Conservation (phyloP, 92 coral and sea anemone genomes). For the Galaxea fascicularis region DNA sequence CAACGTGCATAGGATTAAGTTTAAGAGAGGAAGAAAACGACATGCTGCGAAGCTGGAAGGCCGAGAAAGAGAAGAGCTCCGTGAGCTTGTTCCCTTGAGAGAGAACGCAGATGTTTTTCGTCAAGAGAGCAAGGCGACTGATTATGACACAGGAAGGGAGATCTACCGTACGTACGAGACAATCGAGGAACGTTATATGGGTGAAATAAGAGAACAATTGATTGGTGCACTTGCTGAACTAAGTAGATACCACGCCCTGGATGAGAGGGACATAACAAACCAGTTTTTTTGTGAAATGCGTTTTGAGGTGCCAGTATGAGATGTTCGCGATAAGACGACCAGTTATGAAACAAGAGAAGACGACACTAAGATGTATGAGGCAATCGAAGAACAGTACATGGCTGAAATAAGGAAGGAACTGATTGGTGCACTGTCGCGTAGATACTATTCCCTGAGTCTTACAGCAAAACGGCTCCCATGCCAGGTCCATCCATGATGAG, state of each 20-base stretch:
- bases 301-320: no score
- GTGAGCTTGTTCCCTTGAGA: not conserved
- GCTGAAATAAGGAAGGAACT: not conserved
- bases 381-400: slow-evolving; percentile 6
- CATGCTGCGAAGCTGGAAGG: not conserved
- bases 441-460: not conserved
- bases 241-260: not conserved
- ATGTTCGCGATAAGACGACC: not conserved
- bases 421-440: not conserved
- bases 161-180: not conserved
- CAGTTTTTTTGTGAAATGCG: no score
- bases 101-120: not conserved
- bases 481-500: not conserved
- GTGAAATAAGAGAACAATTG: not conserved
- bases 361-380: not conserved
- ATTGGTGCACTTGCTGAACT: not conserved
- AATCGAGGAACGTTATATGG: not conserved
- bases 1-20: not conserved
- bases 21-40: not conserved
- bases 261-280: no score
- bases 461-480: not conserved
- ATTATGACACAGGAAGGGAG: not conserved
- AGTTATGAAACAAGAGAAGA: not conserved
- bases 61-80: no score
- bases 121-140: no score